Evolutionary conservation across 2,797 vertebrate genomes (phyloP).

Genomic region (Onychomys arenicola): DNA sequence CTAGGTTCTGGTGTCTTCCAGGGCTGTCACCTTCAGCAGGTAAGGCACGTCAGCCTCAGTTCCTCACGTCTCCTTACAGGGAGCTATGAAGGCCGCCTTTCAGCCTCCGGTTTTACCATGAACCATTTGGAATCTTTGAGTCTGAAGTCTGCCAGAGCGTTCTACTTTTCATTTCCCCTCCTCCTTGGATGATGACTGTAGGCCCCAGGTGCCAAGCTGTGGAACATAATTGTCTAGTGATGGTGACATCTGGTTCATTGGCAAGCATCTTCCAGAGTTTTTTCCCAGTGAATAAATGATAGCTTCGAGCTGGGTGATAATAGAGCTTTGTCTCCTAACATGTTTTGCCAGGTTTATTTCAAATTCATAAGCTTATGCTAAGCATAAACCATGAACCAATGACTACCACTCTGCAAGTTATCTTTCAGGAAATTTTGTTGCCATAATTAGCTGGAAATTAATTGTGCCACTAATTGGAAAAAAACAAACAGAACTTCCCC

Average conservation of each 20-base stretch:
- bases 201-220: conserved; percentile 77
- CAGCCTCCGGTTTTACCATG: not conserved
- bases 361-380: conserved; percentile 85
- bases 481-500: not conserved
- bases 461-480: conserved; percentile 41
- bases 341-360: conserved; percentile 86
- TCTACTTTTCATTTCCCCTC: conserved; percentile 76
- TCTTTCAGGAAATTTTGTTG: conserved; percentile 79
- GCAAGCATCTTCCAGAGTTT: conserved; percentile 72
- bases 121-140: conserved; percentile 68
- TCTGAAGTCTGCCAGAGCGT: conserved; percentile 49
- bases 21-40: not conserved
- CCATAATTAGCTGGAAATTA: conserved; percentile 72
- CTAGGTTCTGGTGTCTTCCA: not conserved
- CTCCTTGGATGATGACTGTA: conserved; percentile 76
- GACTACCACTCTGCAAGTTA: conserved; percentile 81
- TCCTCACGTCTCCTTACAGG: not conserved
- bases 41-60: not conserved
- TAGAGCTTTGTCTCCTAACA: conserved; percentile 79
- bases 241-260: conserved; percentile 81
- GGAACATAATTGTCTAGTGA: conserved; percentile 83
- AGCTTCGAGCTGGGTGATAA: conserved; percentile 78
- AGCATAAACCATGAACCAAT: conserved; percentile 83
- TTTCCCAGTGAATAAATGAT: conserved; percentile 72
- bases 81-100: not conserved